Percentiles rank a stretch among this genome's conserved stretches.
Conservation (phyloP, 2,797 vertebrate genomes). For the Hypotaenidia okinawae region DNA sequence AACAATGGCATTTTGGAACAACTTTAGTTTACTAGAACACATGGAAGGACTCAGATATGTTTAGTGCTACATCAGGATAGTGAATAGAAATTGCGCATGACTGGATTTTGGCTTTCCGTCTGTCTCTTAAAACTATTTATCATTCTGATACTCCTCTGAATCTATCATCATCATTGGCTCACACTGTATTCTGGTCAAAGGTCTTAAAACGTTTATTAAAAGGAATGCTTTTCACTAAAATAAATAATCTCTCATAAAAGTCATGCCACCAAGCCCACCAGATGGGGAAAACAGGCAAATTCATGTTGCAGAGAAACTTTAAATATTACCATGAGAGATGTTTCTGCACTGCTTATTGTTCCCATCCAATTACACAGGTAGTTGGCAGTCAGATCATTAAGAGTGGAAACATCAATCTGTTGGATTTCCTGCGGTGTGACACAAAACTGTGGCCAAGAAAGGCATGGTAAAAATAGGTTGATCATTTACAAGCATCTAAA, state of each 20-base stretch:
- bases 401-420: constrained; percentile 28
- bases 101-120: constrained; percentile 35
- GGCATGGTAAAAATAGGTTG: constrained; percentile 46
- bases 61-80: not conserved
- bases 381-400: constrained; percentile 28
- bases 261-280: constrained; percentile 1
- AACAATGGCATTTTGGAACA: constrained; percentile 26
- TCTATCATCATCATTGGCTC: constrained; percentile 25
- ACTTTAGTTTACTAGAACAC: constrained; percentile 25
- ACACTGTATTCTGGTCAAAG: constrained; percentile 24
- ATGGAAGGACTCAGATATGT: constrained; percentile 45
- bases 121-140: constrained; percentile 30
- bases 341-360: constrained; percentile 20
- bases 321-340: not conserved
- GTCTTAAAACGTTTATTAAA: constrained; percentile 39
- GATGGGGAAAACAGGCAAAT: not conserved
- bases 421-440: constrained; percentile 31
- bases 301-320: not conserved
- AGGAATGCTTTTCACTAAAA: constrained; percentile 43
- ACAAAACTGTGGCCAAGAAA: constrained; percentile 27
- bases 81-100: not conserved
- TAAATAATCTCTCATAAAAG: not conserved
- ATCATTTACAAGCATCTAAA: constrained; percentile 30
- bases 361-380: constrained; percentile 42
- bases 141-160: constrained; percentile 34